These are phyloP conservation scores for Leuciscus waleckii DNA, from an alignment of 2,797 vertebrate species.

Conservation along the genomic window DNA sequence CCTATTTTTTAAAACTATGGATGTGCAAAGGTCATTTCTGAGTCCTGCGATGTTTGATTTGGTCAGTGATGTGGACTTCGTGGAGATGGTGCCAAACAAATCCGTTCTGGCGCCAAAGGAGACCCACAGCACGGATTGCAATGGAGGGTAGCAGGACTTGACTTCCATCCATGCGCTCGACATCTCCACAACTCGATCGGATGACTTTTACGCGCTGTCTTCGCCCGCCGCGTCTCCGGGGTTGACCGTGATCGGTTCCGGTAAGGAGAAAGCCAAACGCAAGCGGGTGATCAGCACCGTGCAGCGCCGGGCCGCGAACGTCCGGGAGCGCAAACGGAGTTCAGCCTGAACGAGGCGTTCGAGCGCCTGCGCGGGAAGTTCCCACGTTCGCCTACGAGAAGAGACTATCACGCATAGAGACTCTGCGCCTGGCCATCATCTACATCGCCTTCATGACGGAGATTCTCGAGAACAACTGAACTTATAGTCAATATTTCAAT, in stretches of 20 bases:
- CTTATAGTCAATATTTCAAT: slow-evolving; percentile 18
- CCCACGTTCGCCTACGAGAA: slow-evolving; percentile 98
- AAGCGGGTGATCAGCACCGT: slow-evolving; percentile 89
- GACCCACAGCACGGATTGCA: slow-evolving; percentile 62
- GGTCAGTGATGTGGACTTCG: slow-evolving; percentile 77
- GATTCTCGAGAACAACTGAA: slow-evolving; percentile 78
- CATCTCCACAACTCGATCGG: slow-evolving; percentile 45
- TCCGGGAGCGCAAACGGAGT: slow-evolving; percentile 93
- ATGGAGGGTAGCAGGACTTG: slow-evolving; percentile 66
- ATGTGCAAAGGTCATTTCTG: slow-evolving; percentile 72
- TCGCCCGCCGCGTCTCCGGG: slow-evolving; percentile 49
- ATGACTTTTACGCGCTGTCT: slow-evolving; percentile 34
- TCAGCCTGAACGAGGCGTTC: slow-evolving; percentile 95
- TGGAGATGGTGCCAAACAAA: slow-evolving; percentile 66
- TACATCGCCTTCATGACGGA: slow-evolving; percentile 98
- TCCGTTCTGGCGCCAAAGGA: slow-evolving; percentile 56
- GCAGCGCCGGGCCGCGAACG: slow-evolving; percentile 94
- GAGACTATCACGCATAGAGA: slow-evolving; percentile 94
- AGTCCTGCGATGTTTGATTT: slow-evolving; percentile 78
- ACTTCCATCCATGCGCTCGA: slow-evolving; percentile 59
- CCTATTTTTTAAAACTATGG: slow-evolving; percentile 63
- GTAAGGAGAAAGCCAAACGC: slow-evolving; percentile 81
- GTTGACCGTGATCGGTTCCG: slow-evolving; percentile 26
- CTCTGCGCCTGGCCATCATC: slow-evolving; percentile 91
- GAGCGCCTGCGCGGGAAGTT: slow-evolving; percentile 91